Base-by-base conservation (phyloP, 2,797 vertebrate species). In the Todus mexicanus region DNA sequence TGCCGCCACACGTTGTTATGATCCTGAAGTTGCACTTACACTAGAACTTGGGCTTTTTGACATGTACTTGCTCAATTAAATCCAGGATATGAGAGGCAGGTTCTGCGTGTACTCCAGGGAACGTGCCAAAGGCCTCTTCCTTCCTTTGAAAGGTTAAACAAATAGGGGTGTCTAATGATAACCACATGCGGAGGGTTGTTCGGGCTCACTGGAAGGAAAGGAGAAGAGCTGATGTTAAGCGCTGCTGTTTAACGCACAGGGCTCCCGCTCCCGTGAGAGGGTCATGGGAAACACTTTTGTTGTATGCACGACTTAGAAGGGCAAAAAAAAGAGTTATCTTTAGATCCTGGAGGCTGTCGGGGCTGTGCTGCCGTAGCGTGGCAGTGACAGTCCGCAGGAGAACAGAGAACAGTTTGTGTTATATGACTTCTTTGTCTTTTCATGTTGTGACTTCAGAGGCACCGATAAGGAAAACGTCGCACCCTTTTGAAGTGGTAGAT, bases 121-220 rank as follows among this genome's bases (percentile, higher is more conserved):
- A 31, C 0, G 23, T 86, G 84, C 87, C 95, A 95, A 42, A 93
- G 87, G 87, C 84, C 57, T 94, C 75, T 96, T 96, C 96, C 94
- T 95, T 96, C 91, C 90, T 85, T 33, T 85, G 57, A 61, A 93
- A 97, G 90, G 89, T 95, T 95, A 94, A 92, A 96, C 81, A 95
- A 94, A 94, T 90, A 85, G 2, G 45, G 75, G 54, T 68, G 83
- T 33, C 11, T 91, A 22, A 80, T 11, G 90, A 53, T 87, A 95
- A 90, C 93, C 85, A 84, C 75, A 84, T 90, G 93, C 54, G 23
- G 27, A 4, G 48, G 64, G 69, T 33, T 65, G 88, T 74, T 95
- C 47, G 22, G 25, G 75, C 81, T 90, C 47, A 25, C 27, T 81
- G 83, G 82, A 89, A 70, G 54, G 59, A 18, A 14, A 8, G 56